Evolutionary conservation across 2,113 vertebrate genomes (phyloP).

Genomic region (Myrmecobius fasciatus): DNA sequence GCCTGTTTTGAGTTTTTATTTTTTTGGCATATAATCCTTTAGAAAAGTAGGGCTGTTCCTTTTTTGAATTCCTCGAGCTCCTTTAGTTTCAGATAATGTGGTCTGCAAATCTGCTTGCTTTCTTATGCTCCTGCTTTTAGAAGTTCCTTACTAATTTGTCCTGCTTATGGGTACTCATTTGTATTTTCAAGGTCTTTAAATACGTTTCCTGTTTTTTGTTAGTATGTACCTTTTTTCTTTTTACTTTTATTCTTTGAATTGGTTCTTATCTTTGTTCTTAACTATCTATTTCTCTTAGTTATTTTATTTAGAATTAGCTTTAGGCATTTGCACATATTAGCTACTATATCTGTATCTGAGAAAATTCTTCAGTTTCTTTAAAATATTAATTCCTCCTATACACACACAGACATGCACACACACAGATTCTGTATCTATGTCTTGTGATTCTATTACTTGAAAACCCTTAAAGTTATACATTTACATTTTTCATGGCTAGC

Average conservation of each 20-base stretch:
- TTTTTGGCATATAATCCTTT: neutral
- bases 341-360: neutral
- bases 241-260: neutral
- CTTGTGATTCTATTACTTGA: neutral
- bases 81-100: neutral
- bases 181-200: neutral
- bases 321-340: neutral
- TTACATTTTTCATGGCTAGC: neutral
- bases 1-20: neutral
- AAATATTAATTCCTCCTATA: neutral
- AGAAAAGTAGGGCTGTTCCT: no score
- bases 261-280: neutral
- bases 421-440: neutral
- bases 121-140: neutral
- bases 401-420: neutral
- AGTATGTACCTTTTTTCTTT: neutral
- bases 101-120: neutral
- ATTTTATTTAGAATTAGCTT: neutral
- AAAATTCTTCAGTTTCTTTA: conserved; percentile 13
- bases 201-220: neutral
- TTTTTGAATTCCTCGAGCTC: neutral
- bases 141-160: neutral
- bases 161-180: neutral
- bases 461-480: conserved; percentile 8
- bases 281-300: neutral